A percentile compares a stretch with the other conserved stretches of the same genome.
Conservation (phyloP, 37 sponge, comb jelly and placozoan genomes). For the Aplysina aerophoba region DNA sequence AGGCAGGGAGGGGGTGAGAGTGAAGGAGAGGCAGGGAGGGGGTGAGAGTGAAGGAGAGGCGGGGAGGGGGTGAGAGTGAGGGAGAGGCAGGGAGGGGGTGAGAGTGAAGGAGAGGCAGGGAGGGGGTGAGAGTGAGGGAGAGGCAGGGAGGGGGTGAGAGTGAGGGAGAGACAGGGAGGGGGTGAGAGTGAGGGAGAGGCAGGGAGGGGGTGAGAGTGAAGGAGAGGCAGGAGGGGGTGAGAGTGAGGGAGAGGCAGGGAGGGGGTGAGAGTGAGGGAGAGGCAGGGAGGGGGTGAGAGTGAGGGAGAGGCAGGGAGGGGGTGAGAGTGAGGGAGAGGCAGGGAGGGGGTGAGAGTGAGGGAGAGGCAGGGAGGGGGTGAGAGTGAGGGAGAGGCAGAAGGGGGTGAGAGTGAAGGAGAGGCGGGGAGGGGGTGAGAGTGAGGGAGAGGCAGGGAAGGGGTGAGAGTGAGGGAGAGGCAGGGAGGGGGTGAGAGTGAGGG, state of each 20-base stretch:
- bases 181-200: slow-evolving; percentile 33
- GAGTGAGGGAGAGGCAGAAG: neutral
- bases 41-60: slow-evolving; percentile 32
- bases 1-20: slow-evolving; percentile 56
- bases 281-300: slow-evolving; percentile 56
- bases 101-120: neutral
- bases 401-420: slow-evolving; percentile 34
- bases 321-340: slow-evolving; percentile 31
- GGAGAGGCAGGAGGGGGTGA: slow-evolving; percentile 47
- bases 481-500: slow-evolving; percentile 44
- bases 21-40: neutral
- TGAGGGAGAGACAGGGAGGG: neutral
- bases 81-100: slow-evolving; percentile 46
- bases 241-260: neutral
- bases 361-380: slow-evolving; percentile 49
- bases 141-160: slow-evolving; percentile 56
- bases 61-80: slow-evolving; percentile 49
- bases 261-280: slow-evolving; percentile 36
- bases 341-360: slow-evolving; percentile 47
- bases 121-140: slow-evolving; percentile 40
- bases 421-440: slow-evolving; percentile 55
- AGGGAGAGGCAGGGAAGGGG: slow-evolving; percentile 29
- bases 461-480: slow-evolving; percentile 4
- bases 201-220: slow-evolving; percentile 48
- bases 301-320: neutral